These are phyloP conservation scores for Opisthograptis luteolata DNA, from an alignment of 2,888 invertebrate genomes.

Conservation along the genomic window DNA sequence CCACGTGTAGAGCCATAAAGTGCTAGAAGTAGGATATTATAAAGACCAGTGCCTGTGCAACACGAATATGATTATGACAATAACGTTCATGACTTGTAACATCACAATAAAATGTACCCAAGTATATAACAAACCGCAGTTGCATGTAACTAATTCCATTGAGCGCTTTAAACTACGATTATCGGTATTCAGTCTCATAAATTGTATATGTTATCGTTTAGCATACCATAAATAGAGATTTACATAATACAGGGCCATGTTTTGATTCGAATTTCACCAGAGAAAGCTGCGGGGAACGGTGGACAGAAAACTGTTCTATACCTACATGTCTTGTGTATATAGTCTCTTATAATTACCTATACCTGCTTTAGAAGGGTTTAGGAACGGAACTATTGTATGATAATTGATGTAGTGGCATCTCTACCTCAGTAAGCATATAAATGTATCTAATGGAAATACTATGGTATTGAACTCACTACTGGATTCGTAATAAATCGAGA, in stretches of 20 bases:
- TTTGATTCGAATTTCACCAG: conserved; percentile 49
- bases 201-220: conserved; percentile 25
- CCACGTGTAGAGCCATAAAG: too few relatives aligned
- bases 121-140: too few relatives aligned
- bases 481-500: too few relatives aligned
- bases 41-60: too few relatives aligned
- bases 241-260: conserved; percentile 40
- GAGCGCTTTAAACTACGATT: conserved; percentile 12
- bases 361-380: background rate
- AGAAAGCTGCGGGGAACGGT: conserved; percentile 48
- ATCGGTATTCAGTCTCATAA: conserved; percentile 18
- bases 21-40: too few relatives aligned
- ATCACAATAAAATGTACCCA: too few relatives aligned
- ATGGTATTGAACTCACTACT: too few relatives aligned
- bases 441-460: too few relatives aligned
- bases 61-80: too few relatives aligned
- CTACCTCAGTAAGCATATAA: too few relatives aligned
- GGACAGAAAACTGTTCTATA: conserved; percentile 42
- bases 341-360: conserved; percentile 12
- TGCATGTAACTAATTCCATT: conserved; percentile 1
- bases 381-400: conserved; percentile 5
- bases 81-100: too few relatives aligned
- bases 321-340: conserved; percentile 29
- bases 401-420: too few relatives aligned
- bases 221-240: conserved; percentile 26